Conservation (phyloP, 1,140 invertebrate genomes). For the Drosophila sturtevanti region DNA sequence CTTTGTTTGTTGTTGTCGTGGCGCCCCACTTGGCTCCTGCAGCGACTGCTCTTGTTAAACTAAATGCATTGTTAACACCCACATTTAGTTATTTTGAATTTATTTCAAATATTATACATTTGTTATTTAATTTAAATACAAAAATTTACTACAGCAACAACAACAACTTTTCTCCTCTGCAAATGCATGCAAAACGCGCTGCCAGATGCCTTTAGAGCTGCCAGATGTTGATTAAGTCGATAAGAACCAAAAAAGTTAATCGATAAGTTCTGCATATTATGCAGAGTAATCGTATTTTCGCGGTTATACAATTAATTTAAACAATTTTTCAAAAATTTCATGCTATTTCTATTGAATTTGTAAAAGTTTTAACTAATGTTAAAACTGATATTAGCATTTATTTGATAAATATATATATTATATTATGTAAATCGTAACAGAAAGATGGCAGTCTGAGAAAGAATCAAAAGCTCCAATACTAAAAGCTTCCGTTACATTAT, state of each 20-base stretch:
- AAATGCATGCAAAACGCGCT: constrained; percentile 1
- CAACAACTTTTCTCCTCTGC: constrained; percentile 7
- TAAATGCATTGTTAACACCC: constrained; percentile 23
- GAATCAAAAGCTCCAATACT: no score
- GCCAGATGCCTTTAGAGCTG: background rate
- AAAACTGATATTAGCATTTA: no score
- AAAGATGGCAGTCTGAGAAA: no score
- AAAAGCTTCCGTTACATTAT: no score
- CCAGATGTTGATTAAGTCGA: background rate
- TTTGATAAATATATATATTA: no score
- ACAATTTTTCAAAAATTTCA: background rate
- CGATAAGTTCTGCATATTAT: background rate
- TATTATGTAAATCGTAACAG: no score
- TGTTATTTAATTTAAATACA: constrained; percentile 10
- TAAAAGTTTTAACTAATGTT: no score
- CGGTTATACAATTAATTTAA: background rate
- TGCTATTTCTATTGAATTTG: no score
- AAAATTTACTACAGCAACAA: background rate
- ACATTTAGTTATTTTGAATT: constrained; percentile 17
- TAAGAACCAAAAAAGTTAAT: background rate
- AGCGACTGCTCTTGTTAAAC: constrained; percentile 28
- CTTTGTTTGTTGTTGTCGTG: constrained; percentile 41
- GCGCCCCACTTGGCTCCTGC: constrained; percentile 25
- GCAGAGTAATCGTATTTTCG: background rate
- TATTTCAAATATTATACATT: constrained; percentile 5